phyloP scores from a whole-genome alignment of 30 jellyfish, hydroid and myxozoan species.

The Aurelia sp. region DNA sequence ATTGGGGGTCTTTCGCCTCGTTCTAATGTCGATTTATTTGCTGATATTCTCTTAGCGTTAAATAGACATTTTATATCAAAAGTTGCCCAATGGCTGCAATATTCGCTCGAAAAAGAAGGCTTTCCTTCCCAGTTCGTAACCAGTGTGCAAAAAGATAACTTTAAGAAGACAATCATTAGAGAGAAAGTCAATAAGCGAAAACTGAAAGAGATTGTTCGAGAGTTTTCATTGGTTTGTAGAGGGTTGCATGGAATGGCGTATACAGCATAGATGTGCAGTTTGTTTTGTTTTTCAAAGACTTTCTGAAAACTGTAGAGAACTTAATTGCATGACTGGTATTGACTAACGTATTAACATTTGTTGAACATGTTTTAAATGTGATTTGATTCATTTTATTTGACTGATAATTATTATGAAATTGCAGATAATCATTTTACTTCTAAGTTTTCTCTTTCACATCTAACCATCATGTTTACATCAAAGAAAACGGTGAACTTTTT shows the following conservation, averaged over 20 bases:
- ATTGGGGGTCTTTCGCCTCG: slow-evolving; percentile 88
- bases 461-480: too few relatives aligned
- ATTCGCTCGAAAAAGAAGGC: slow-evolving; percentile 50
- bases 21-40: slow-evolving; percentile 60
- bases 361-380: too few relatives aligned
- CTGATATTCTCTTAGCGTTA: slow-evolving; percentile 72
- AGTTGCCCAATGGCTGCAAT: slow-evolving; percentile 64
- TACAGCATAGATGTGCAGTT: slow-evolving; percentile 24
- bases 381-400: too few relatives aligned
- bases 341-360: too few relatives aligned
- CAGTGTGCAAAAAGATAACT: slow-evolving; percentile 61
- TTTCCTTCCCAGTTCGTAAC: slow-evolving; percentile 72
- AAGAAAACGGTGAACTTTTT: too few relatives aligned
- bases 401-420: too few relatives aligned
- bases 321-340: too few relatives aligned
- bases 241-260: slow-evolving; percentile 88
- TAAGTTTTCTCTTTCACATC: too few relatives aligned
- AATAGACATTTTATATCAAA: slow-evolving; percentile 53
- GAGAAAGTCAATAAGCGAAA: slow-evolving; percentile 76
- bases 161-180: slow-evolving; percentile 63
- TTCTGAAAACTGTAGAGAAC: too few relatives aligned
- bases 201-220: slow-evolving; percentile 74
- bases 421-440: too few relatives aligned
- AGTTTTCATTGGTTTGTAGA: slow-evolving; percentile 81
- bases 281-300: too few relatives aligned